phyloP scores from a whole-genome alignment of 2,113 vertebrate genomes.

The Carollia perspicillata region DNA sequence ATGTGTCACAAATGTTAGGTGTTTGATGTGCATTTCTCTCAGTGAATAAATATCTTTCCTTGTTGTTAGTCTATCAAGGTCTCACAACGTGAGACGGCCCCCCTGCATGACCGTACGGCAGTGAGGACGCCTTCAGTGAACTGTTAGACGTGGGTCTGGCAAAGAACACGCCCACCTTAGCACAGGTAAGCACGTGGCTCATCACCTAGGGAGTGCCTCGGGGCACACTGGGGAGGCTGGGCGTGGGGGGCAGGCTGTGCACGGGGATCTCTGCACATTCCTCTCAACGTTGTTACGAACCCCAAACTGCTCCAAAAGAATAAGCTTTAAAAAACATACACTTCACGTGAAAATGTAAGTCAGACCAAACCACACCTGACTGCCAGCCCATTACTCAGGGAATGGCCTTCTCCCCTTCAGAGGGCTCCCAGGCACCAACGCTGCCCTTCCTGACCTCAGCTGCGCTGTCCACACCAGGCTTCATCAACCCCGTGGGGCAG shows the following conservation, averaged over 20 bases:
- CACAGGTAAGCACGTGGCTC: neutral
- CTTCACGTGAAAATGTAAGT: neutral
- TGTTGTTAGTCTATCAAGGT: neutral
- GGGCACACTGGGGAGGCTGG: accelerated
- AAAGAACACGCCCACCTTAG: neutral
- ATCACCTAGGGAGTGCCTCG: no score
- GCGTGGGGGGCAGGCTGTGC: accelerated
- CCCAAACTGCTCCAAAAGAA: neutral
- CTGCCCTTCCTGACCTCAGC: neutral
- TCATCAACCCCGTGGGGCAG: no score
- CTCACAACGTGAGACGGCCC: neutral
- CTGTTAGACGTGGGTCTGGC: neutral
- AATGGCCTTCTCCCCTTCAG: neutral
- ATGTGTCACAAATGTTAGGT: neutral
- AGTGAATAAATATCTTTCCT: neutral
- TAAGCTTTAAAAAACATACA: neutral
- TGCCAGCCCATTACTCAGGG: neutral
- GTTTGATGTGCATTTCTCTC: neutral
- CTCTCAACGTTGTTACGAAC: neutral
- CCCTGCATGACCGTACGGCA: neutral
- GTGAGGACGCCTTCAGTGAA: neutral
- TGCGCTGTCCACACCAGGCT: no score
- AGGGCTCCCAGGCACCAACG: neutral
- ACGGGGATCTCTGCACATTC: neutral
- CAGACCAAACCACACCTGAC: neutral